Evolutionary conservation across 2,113 vertebrate species (phyloP).

Genomic region (Chamaetylas fuelleborni): DNA sequence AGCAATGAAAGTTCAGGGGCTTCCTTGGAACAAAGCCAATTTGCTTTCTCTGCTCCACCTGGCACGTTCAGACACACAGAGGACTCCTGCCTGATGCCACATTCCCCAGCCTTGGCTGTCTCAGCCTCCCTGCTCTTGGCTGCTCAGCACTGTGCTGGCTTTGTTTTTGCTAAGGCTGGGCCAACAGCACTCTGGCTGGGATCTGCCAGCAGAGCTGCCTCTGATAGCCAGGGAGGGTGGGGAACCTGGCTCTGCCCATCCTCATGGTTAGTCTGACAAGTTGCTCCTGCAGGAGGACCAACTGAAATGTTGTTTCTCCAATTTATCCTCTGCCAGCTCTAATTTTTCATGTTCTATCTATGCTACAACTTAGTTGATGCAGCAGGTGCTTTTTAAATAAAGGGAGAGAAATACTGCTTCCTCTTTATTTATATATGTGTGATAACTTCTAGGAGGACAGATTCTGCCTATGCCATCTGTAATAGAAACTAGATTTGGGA

Average conservation of each 20-base stretch:
- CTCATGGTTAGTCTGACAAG: not conserved
- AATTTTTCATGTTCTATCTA: conserved; percentile 39
- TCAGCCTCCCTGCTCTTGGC: not conserved
- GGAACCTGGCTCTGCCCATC: not conserved
- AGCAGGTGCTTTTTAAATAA: conserved; percentile 54
- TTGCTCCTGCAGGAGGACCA: not conserved
- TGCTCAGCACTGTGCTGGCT: not conserved
- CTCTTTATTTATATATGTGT: not conserved
- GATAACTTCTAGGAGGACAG: not conserved
- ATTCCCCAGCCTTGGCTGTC: not conserved
- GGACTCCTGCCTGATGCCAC: not conserved
- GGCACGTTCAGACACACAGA: not conserved
- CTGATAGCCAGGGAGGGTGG: not conserved
- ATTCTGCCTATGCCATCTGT: not conserved
- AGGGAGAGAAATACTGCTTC: not conserved
- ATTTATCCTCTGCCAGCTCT: conserved; percentile 27
- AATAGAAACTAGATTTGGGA: not conserved
- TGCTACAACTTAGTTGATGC: conserved; percentile 15
- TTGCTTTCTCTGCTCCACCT: not conserved
- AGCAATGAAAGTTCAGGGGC: not conserved
- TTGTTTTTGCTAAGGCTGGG: not conserved
- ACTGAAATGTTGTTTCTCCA: conserved; percentile 16
- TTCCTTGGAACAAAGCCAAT: not conserved
- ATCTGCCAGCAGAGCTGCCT: not conserved
- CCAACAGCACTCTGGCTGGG: not conserved